Conservation (phyloP, 2,113 vertebrate genomes). For the Poeciliopsis occidentalis region DNA sequence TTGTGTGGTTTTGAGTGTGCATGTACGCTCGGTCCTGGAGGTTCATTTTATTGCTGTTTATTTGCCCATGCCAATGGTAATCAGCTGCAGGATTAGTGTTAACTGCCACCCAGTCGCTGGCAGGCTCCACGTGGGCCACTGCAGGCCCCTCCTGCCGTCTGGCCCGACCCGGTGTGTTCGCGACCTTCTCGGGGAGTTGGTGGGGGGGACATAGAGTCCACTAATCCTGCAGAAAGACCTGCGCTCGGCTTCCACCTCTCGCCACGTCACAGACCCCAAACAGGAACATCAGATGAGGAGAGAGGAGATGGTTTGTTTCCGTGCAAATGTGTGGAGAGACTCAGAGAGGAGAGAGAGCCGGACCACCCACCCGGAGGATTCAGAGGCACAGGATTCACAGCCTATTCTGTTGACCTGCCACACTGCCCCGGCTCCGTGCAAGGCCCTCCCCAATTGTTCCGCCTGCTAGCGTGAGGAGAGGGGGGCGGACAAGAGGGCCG, state of each 20-base stretch:
- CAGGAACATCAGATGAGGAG: conserved; percentile 44
- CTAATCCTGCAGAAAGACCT: conserved; percentile 67
- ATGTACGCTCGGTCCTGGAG: conserved; percentile 46
- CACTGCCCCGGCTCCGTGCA: conserved; percentile 78
- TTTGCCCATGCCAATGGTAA: conserved; percentile 75
- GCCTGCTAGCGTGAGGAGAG: conserved; percentile 74
- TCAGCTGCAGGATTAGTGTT: conserved; percentile 77
- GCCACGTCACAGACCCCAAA: conserved; percentile 67
- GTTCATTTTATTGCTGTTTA: conserved; percentile 77
- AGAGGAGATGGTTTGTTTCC: conserved; percentile 53
- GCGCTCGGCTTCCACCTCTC: conserved; percentile 66
- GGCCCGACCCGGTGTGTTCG: conserved; percentile 30
- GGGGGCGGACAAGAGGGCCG: conserved; percentile 30
- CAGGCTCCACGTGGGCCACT: conserved; percentile 58
- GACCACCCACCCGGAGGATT: conserved; percentile 86
- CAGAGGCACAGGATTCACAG: conserved; percentile 82
- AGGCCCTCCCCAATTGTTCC: conserved; percentile 83
- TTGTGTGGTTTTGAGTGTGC: conserved; percentile 29
- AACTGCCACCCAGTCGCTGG: conserved; percentile 76
- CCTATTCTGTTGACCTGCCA: conserved; percentile 84
- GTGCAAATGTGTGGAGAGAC: conserved; percentile 47
- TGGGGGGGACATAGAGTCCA: conserved; percentile 16
- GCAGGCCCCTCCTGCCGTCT: conserved; percentile 37
- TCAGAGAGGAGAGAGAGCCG: conserved; percentile 62
- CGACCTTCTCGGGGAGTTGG: conserved; percentile 16